These are phyloP conservation scores for Cervus canadensis DNA, from an alignment of 2,113 vertebrate species.

Conservation along the genomic window DNA sequence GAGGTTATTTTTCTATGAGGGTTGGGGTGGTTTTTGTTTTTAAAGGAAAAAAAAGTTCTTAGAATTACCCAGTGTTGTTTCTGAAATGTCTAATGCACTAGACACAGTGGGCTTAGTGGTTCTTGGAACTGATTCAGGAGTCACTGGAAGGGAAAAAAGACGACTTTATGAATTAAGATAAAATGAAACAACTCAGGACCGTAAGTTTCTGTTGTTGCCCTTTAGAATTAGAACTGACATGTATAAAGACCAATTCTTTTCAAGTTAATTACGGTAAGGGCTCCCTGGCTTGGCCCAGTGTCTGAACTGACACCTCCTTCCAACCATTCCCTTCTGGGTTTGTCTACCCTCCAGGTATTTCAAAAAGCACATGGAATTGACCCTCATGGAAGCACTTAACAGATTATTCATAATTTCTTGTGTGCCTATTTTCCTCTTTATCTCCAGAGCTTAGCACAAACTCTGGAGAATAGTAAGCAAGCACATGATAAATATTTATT, in stretches of 20 bases:
- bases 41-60: neutral
- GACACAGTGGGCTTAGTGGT: constrained; percentile 22
- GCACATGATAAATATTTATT: neutral
- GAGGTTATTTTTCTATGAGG: neutral
- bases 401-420: neutral
- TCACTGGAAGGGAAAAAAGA: constrained; percentile 49
- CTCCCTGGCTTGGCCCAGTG: neutral
- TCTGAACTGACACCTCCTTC: neutral
- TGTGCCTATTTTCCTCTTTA: neutral
- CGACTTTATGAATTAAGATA: constrained; percentile 18
- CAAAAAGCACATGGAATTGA: neutral
- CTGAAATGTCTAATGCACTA: constrained; percentile 38
- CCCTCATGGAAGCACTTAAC: neutral
- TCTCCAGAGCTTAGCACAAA: neutral
- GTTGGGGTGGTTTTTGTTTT: neutral
- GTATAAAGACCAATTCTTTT: neutral
- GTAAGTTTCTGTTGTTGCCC: neutral
- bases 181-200: neutral
- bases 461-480: neutral
- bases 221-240: neutral
- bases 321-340: neutral
- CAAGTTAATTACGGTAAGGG: neutral
- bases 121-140: constrained; percentile 56
- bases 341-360: neutral
- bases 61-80: constrained; percentile 63